Evolutionary conservation across 1,140 invertebrate genomes (phyloP).

Genomic region (Drosophila aff.): DNA sequence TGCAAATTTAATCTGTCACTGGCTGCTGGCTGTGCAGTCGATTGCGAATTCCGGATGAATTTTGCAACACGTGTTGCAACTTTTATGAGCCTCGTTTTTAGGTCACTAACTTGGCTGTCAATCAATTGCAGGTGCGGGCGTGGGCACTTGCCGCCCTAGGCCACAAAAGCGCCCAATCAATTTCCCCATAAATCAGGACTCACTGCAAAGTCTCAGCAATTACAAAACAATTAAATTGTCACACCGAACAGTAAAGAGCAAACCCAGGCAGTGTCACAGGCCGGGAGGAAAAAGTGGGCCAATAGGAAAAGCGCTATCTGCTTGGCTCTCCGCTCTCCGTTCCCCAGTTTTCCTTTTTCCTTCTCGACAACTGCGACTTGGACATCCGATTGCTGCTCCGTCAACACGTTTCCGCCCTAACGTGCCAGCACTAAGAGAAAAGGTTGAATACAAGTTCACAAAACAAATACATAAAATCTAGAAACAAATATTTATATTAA

Average conservation of each 20-base stretch:
- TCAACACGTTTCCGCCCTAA: constrained; percentile 59
- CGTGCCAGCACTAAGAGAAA: constrained; percentile 25
- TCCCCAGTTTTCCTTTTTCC: constrained; percentile 10
- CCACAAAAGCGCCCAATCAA: constrained; percentile 50
- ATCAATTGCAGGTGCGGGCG: constrained; percentile 11
- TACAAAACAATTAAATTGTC: constrained; percentile 84
- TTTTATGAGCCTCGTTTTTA: constrained; percentile 30
- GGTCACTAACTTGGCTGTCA: constrained; percentile 24
- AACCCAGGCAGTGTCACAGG: constrained; percentile 26
- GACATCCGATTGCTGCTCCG: constrained; percentile 38
- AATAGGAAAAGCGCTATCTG: constrained; percentile 57
- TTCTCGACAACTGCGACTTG: constrained; percentile 10
- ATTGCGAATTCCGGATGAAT: constrained; percentile 14
- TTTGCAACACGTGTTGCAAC: constrained; percentile 15
- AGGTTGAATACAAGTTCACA: background rate
- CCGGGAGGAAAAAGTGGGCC: constrained; percentile 10
- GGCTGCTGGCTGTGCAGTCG: constrained; percentile 16
- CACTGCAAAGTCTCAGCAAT: constrained; percentile 65
- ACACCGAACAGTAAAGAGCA: constrained; percentile 47
- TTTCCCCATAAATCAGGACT: constrained; percentile 66
- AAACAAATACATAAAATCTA: background rate
- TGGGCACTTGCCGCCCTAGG: constrained; percentile 12
- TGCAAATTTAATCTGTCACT: constrained; percentile 25
- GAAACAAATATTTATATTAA: background rate
- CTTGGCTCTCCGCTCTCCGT: constrained; percentile 12